Evolutionary conservation across 1,140 invertebrate species (phyloP).

Genomic region (Phenacoccus solenopsis): DNA sequence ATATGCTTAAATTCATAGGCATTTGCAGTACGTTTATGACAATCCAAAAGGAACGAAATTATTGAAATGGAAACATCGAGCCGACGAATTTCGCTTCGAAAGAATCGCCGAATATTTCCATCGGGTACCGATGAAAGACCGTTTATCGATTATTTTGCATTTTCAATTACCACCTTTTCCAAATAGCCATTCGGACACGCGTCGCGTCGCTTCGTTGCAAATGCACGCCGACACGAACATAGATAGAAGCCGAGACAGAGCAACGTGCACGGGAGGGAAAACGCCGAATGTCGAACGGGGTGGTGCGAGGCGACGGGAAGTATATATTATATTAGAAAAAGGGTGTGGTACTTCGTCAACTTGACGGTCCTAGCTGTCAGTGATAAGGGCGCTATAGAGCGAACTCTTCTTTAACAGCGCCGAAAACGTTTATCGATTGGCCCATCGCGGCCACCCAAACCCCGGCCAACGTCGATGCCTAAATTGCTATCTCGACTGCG

Average conservation of each 20-base stretch:
- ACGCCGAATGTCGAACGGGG: neutral
- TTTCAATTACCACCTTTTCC: neutral
- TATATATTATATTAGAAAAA: constrained; percentile 18
- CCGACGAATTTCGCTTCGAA: too few relatives aligned
- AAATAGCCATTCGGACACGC: neutral
- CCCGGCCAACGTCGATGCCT: neutral
- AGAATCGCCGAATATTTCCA: too few relatives aligned
- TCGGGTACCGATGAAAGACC: too few relatives aligned
- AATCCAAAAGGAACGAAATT: neutral
- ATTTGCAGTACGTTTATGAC: too few relatives aligned
- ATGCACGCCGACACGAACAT: neutral
- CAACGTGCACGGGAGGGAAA: neutral
- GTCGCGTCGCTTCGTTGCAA: neutral
- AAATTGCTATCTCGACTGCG: constrained; percentile 2
- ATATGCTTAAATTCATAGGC: too few relatives aligned
- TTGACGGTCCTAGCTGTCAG: constrained; percentile 15
- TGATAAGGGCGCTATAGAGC: constrained; percentile 14
- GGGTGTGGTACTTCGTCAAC: constrained; percentile 14
- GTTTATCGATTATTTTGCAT: neutral
- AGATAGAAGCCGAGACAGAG: neutral
- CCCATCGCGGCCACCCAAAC: constrained; percentile 14
- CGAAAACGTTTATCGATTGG: constrained; percentile 16
- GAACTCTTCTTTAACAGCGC: constrained; percentile 12
- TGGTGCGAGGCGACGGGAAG: neutral
- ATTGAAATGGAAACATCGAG: neutral